Conservation (phyloP, 2,113 vertebrate species). For the Charina bottae region DNA sequence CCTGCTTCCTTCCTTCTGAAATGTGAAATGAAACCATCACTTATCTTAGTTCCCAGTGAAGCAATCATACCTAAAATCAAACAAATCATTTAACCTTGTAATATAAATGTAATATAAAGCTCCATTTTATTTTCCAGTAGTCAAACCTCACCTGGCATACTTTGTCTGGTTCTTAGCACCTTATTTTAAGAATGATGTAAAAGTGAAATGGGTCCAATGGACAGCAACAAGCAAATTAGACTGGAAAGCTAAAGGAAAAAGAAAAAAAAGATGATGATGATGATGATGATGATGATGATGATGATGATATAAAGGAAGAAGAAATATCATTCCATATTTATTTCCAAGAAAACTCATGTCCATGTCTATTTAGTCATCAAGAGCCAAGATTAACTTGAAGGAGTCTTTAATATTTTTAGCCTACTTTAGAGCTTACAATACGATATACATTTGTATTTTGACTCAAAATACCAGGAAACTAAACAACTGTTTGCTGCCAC, state of each 20-base stretch:
- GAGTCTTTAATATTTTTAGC: background rate
- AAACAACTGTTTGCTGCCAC: background rate
- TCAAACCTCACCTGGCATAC: background rate
- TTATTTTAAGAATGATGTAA: background rate
- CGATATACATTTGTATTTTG: background rate
- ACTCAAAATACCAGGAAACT: background rate
- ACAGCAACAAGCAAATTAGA: background rate
- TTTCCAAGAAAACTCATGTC: background rate
- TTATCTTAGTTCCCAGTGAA: background rate
- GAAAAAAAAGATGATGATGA: background rate
- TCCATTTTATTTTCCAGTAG: background rate
- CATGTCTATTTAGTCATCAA: background rate
- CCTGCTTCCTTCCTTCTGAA: background rate
- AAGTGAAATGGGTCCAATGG: background rate
- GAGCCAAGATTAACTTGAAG: background rate
- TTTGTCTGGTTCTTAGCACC: background rate
- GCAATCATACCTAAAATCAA: background rate
- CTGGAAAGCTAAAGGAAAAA: background rate
- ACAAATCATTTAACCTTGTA: background rate
- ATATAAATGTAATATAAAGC: background rate
- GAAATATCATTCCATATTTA: background rate
- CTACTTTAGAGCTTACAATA: background rate
- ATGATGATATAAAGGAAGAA: too few species aligned
- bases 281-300: too few species aligned
- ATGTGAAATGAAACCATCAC: background rate